Base-by-base conservation (phyloP, 1,140 invertebrate genomes). In the Tetraneura akinire region DNA sequence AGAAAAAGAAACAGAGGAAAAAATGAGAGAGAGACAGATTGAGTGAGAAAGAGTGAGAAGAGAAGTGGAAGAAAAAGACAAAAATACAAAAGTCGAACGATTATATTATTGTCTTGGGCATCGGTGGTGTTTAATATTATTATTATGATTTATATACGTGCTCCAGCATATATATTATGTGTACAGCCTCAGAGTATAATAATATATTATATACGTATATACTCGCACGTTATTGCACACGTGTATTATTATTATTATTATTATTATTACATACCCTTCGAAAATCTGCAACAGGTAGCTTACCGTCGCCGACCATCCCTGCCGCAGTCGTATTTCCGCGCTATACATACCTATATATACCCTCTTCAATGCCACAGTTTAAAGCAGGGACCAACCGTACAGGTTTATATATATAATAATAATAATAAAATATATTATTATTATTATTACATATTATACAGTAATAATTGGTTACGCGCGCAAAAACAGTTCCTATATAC, bases 51-150 rank as follows among this genome's bases (percentile, higher is more conserved):
- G n/a, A n/a, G n/a, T n/a, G 47, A 51, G 23, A 29, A 71, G 23
- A 18, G 45, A 71, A 32, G 26, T 60, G 13, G 60, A 76, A n/a
- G n/a, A 57, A 78, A 78, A 78, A 78, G 53, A 78, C 55, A 45
- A 60, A 76, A 78, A 78, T 78, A 78, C 55, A 78, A 60, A 78
- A 78, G 74, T 78, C 74, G 51, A 21, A 78, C 74, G 74, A 78
- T 78, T n/a, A n/a, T n/a, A n/a, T n/a, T n/a, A n/a, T n/a, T 78
- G 74, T 78, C 74, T 78, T 23, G 37, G 21, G 32, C 73, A 42
- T n/a, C n/a, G n/a, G 45, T 57, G 45, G 26, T 68, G 21, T 68
- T 47, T 68, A 68, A 68, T 68, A 68, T n/a, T n/a, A n/a, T n/a
- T n/a, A n/a, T n/a, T n/a, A n/a, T n/a, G n/a, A n/a, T n/a, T n/a